Evolutionary conservation across 1,140 invertebrate genomes (phyloP), one percentile per base, ranked within the genome.

Genomic region (Leptestheria dahalacensis): DNA sequence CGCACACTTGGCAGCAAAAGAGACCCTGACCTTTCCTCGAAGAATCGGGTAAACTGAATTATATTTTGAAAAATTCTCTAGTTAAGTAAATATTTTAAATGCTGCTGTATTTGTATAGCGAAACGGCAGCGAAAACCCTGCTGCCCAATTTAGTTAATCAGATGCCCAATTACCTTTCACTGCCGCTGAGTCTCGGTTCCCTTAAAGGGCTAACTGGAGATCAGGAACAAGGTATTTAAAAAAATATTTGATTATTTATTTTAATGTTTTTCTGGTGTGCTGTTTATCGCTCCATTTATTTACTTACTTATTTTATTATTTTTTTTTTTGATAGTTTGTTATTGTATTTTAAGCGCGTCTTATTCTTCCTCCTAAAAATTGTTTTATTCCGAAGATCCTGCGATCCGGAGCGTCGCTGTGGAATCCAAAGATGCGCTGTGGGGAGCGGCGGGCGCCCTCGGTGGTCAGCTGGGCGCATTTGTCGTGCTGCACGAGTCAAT

Each of bases 351-450:
- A n/a, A n/a, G n/a, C n/a, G n/a, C n/a, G n/a, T n/a, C n/a, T n/a
- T n/a, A n/a, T n/a, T n/a, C n/a, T n/a, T n/a, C n/a, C n/a, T n/a
- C n/a, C n/a, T n/a, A n/a, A n/a, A n/a, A n/a, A n/a, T n/a, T n/a
- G n/a, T n/a, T n/a, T n/a, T n/a, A n/a, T n/a, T n/a, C n/a, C n/a
- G 65, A 65, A 33, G 75, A 78, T 67, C 74, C 77, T 2, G 73
- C 73, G 63, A 73, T 79, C 0, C 74, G 73, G 59, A 73, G 72
- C 54, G 73, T 78, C 60, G 72, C 73, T 0, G 67, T 70, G 20
- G 78, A 78, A 9, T 74, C 72, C 65, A 77, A 80, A 66, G 77
- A 79, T 55, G 70, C 68, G 1, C 68, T 73, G 1, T 77, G 74
- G 62, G 79, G 79, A 0, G 66, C 70, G 55, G 72, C 73, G 18